Percentiles rank a stretch among this genome's conserved stretches.
Conservation (phyloP, 2,888 invertebrate species). For the Junonia oenone region DNA sequence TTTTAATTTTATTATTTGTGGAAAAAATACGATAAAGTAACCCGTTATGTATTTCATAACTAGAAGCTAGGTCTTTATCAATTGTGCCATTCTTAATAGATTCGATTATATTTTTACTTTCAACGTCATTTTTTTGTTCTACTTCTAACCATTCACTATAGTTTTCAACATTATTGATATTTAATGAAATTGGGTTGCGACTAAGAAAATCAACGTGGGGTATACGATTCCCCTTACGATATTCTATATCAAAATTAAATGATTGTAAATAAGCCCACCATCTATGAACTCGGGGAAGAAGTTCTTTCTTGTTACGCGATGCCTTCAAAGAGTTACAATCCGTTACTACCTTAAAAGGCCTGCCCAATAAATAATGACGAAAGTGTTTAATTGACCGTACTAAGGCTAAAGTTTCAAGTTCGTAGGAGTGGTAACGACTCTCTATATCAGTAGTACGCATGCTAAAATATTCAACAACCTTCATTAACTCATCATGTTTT, state of each 20-base stretch:
- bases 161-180: background rate
- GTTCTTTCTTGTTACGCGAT: constrained; percentile 33
- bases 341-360: background rate
- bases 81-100: background rate
- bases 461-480: constrained; percentile 23
- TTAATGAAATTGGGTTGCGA: background rate
- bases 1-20: too few relatives aligned
- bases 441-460: constrained; percentile 24
- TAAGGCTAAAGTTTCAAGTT: background rate
- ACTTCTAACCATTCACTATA: background rate
- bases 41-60: background rate
- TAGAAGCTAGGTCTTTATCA: background rate
- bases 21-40: too few relatives aligned
- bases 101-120: background rate
- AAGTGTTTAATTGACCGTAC: background rate
- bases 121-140: constrained; percentile 11
- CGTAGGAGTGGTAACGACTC: constrained; percentile 22
- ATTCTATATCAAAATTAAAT: constrained; percentile 28
- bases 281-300: constrained; percentile 35
- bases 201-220: background rate
- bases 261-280: too few relatives aligned
- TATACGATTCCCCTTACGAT: constrained; percentile 12
- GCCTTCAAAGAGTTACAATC: constrained; percentile 34
- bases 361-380: background rate
- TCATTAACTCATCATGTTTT: constrained; percentile 5